Evolutionary conservation across 2,113 vertebrate species (phyloP), one percentile per base, ranked within the genome.

Genomic region (Turdus rufiventris): DNA sequence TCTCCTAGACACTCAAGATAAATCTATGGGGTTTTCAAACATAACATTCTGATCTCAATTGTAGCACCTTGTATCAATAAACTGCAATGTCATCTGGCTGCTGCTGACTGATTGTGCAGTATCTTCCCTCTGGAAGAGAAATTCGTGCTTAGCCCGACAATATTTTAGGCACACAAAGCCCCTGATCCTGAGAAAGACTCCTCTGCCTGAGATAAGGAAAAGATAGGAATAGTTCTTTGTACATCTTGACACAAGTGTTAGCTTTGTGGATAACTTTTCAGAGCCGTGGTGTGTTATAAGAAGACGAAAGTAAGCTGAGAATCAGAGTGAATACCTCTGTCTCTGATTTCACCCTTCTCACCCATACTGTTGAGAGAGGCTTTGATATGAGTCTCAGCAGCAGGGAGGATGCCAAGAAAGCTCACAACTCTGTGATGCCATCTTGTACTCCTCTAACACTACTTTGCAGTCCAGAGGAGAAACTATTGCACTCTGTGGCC

Each of bases 221-320:
- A 85, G 54, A 91, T 15, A 23, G 23, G 36, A 75, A 70, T 14
- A 23, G 24, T 33, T 88, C 75, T 95, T 91, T 94, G 38, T 70
- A 73, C 18, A 18, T 68, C 47, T 45, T 77, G 60, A 84, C 54
- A 73, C 78, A 66, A 88, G n/a, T 73, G 33, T 63, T 91, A 92
- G 47, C 78, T 90, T 70, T 94, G 62, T 80, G 74, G 67, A 45
- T 73, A 73, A 62, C n/a, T 63, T 94, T 91, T 92, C 57, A 79
- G 62, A 89, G 62, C 10, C 33, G 20, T 12, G 53, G 47, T 10
- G 12, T 83, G 54, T 12, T 88, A 38, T 5, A 90, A 74, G 78
- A n/a, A 75, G 36, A 61, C 1, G 0, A 92, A 91, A 82, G 53
- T 26, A 63, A 86, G 54, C 25, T 73, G 31, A 85, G 67, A 93